Evolutionary conservation across 2,797 vertebrate species (phyloP), one percentile per base, ranked within the genome.

Genomic region (Erethizon dorsatum): DNA sequence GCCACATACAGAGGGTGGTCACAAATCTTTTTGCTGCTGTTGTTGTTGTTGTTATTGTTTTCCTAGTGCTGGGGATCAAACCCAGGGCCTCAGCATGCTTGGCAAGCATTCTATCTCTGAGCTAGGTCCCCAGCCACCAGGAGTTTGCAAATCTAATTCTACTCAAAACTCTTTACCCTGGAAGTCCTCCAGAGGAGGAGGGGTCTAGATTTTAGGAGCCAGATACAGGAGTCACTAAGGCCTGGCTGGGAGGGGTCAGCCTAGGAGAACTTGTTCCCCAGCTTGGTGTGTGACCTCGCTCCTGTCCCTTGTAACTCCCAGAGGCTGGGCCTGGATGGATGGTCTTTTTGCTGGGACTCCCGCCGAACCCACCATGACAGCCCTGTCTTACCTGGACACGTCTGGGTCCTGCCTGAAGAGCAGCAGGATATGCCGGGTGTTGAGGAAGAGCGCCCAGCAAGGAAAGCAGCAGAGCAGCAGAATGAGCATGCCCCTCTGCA

Each of bases 371-470:
- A 0, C 56, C 33, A 0, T 0, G n/a, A 87, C 20, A 20, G 18
- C 17, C 33, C 65, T 24, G 0, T 1, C 98, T 98, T 98, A 99
- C 99, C 99, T 99, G 63, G 99, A 99, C 94, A 99, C 99, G 24
- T 99, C 98, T 0, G 98, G 97, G 63, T 99, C 98, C 98, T 99
- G 99, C 15, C 86, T 94, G 97, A 99, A 61, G 52, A 99, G 88
- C 85, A 99, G 98, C 50, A 99, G 98, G 65, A 99, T 92, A 71
- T 94, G 98, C 87, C 99, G 97, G 0, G 99, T 97, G 97, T 99
- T 99, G 98, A 99, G 97, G 90, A 99, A 99, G 65, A 99, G 69
- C 0, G 98, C 99, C 99, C 99, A 99, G 98, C 99, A 99, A 1
- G 99, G 99, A 96, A 99, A 98, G 98, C 99, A 99, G 97, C 99